Evolutionary conservation across 2,888 invertebrate species (phyloP), one percentile per base, ranked within the genome.

Genomic region (Lasioglossum morio): DNA sequence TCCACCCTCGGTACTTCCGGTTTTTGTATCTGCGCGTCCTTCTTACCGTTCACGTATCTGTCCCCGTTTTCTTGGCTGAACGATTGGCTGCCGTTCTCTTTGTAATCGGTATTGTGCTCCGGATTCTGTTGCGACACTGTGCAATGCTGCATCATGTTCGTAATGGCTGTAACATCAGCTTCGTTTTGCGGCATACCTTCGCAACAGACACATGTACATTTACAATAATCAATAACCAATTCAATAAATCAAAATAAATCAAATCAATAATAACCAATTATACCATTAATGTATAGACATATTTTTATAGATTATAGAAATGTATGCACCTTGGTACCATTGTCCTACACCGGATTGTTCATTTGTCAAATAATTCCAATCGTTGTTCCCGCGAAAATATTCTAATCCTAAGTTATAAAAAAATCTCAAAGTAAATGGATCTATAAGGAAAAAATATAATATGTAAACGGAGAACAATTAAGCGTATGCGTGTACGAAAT

Each of bases 401-500:
- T 97, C 97, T 89, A 97, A 95, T 90, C 97, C 97, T 92, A 97
- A 95, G 94, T 97, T 97, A 95, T 96, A 97, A 95, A 96, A 97
- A 93, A 96, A 97, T 83, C 97, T 96, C 85, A 97, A 94, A 10
- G 97, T 97, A 19, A 96, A 94, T 74, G 96, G 95, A 92, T 97
- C 97, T 95, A 89, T 79, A 87, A 87, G 37, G 72, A 78, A 93
- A 74, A 90, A 91, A 88, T 34, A 93, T 90, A 85, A 89, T 91
- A 93, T 79, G 37, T 57, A 37, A 43, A 69, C 70, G 69, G 27
- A 57, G 23, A 40, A 78, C 60, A 69, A 46, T 30, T 27, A 34
- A 8, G 23, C 19, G 40, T 57, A 10, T 16, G 2, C 5, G 4
- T 30, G 19, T 46, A 37, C 16, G 40, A 66, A 76, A 48, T 79